Conservation (phyloP, 2,113 vertebrate genomes). For the Syrrhaptes paradoxus region DNA sequence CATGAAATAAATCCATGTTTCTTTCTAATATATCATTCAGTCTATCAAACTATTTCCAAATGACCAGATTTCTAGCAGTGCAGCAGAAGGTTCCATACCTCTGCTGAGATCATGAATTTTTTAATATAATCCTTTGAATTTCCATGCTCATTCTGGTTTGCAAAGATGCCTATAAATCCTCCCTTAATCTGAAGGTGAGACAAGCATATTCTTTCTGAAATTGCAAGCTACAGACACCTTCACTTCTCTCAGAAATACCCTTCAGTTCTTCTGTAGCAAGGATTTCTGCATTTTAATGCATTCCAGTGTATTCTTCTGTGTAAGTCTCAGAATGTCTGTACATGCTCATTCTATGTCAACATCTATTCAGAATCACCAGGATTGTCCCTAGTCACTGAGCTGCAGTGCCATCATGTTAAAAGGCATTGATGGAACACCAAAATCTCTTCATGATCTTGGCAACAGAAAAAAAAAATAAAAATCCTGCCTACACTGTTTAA, state of each 20-base stretch:
- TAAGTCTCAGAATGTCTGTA: background rate
- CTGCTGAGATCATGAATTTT: background rate
- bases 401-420: background rate
- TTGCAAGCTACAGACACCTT: background rate
- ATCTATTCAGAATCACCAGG: background rate
- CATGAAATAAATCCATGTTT: slow-evolving; percentile 70
- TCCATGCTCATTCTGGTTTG: background rate
- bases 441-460: background rate
- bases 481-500: background rate
- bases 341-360: background rate
- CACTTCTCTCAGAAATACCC: background rate
- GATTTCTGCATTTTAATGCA: background rate
- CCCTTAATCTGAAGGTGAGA: background rate
- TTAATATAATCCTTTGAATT: slow-evolving; percentile 27
- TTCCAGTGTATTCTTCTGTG: background rate
- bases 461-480: background rate
- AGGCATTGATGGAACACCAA: background rate
- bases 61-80: background rate
- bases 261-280: background rate
- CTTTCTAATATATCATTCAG: slow-evolving; percentile 62
- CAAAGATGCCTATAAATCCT: slow-evolving; percentile 1
- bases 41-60: slow-evolving; percentile 62
- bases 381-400: background rate
- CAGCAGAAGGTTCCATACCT: slow-evolving; percentile 22
- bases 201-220: background rate